These are phyloP conservation scores for Eucera pruinosa DNA, from an alignment of 2,888 invertebrate genomes.

Conservation along the genomic window DNA sequence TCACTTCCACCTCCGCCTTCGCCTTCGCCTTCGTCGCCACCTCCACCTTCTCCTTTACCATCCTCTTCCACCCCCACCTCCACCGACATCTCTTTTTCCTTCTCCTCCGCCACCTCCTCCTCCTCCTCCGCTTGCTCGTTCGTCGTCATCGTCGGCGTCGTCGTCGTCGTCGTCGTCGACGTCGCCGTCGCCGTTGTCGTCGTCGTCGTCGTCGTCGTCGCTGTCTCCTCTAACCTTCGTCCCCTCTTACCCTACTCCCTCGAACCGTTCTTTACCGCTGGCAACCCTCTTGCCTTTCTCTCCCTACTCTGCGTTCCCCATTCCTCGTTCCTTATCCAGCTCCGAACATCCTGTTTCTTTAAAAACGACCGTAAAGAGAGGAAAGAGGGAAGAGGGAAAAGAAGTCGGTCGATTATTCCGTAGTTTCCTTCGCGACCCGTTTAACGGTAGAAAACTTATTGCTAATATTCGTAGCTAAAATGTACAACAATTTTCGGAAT, in stretches of 20 bases:
- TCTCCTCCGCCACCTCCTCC: conserved; percentile 43
- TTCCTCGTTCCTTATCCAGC: conserved; percentile 58
- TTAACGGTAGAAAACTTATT: no score
- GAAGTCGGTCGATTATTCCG: conserved; percentile 61
- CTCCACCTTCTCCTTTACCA: conserved; percentile 53
- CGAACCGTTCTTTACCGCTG: conserved; percentile 65
- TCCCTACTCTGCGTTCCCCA: conserved; percentile 58
- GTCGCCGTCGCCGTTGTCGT: conserved; percentile 34
- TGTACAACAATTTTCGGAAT: no score
- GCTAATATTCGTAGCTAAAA: no score
- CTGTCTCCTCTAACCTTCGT: conserved; percentile 61
- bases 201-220: conserved; percentile 35
- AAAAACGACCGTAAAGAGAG: conserved; percentile 36
- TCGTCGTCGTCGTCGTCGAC: conserved; percentile 31
- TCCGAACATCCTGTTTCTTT: conserved; percentile 74
- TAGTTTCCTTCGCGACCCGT: conserved; percentile 41
- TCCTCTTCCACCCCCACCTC: conserved; percentile 54
- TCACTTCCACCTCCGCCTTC: conserved; percentile 42
- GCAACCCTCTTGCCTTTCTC: conserved; percentile 67
- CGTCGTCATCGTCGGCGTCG: conserved; percentile 25
- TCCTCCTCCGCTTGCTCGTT: neutral
- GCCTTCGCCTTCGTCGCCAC: conserved; percentile 54
- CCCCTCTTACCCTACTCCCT: conserved; percentile 67
- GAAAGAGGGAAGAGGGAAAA: conserved; percentile 18
- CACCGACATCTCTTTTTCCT: conserved; percentile 64